Conservation (phyloP, 1,140 invertebrate species). For the Pseudomyrmex flavicornis region DNA sequence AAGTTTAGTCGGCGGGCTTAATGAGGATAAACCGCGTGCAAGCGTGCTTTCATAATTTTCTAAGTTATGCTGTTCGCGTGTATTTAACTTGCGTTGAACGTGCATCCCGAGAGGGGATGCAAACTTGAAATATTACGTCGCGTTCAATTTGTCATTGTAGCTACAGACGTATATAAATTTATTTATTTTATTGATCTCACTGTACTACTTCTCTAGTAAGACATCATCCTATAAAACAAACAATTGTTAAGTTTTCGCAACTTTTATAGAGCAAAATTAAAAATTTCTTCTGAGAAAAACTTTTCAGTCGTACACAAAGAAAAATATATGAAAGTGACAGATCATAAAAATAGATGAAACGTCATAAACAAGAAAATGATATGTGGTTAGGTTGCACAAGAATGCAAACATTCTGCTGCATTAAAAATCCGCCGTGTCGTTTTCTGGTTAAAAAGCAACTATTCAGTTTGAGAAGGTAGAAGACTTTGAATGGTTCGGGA, state of each 20-base stretch:
- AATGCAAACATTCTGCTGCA: constrained; percentile 59
- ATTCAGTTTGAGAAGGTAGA: constrained; percentile 66
- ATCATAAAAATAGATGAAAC: background rate
- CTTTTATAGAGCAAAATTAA: background rate
- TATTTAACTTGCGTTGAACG: constrained; percentile 77
- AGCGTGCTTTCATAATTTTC: constrained; percentile 84
- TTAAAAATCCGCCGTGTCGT: constrained; percentile 67
- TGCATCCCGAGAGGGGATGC: constrained; percentile 56
- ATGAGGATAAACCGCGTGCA: constrained; percentile 84
- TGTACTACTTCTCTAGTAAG: too few relatives aligned
- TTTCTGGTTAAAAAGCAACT: constrained; percentile 67
- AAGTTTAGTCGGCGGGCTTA: constrained; percentile 83
- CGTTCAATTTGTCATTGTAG: constrained; percentile 6
- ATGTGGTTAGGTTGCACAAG: constrained; percentile 71
- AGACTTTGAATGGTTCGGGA: constrained; percentile 58
- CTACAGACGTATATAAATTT: constrained; percentile 12
- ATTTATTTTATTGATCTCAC: constrained; percentile 10
- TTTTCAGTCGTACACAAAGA: background rate
- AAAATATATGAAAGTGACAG: constrained; percentile 17
- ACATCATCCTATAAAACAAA: too few relatives aligned
- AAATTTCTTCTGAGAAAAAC: background rate
- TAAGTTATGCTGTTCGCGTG: constrained; percentile 85
- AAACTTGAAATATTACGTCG: constrained; percentile 56
- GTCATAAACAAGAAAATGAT: constrained; percentile 68
- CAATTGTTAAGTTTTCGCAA: background rate